Evolutionary conservation across 2,113 vertebrate genomes (phyloP), one percentile per base, ranked within the genome.

Genomic region (Rhinolophus ferrumequinum): DNA sequence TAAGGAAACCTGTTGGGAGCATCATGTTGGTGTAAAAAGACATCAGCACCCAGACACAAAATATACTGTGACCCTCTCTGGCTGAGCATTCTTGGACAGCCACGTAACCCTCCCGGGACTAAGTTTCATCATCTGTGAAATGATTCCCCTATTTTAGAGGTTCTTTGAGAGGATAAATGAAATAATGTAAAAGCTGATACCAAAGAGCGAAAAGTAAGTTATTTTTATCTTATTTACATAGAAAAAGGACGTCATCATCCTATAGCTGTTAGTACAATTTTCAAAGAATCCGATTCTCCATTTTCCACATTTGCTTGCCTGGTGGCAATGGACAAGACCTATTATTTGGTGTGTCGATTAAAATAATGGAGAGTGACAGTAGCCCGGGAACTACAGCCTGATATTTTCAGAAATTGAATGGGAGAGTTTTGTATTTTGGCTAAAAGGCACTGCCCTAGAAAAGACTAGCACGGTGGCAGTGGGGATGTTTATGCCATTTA

Each of bases 401-500:
- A n/a, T 76, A 66, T 52, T 88, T 94, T 82, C 24, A 44, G 67
- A 96, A 80, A 69, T 33, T 19, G 35, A 69, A 54, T 66, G 91
- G 76, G 77, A 84, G 60, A 8, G 54, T 82, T 72, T 79, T 86
- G 73, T n/a, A 18, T 64, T 87, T 87, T 60, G 82, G 35, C 67
- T 93, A 22, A 75, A 70, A 96, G 52, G 28, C 87, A 35, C 9
- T 22, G 41, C 50, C 56, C 66, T 82, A 35, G 88, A 54, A 82
- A 83, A 93, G 47, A n/a, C 9, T 0, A 30, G 33, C 19, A 5
- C 10, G 6, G 52, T 33, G 54, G n/a, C 54, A 1, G 3, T 1
- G 72, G 35, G 18, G 50, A 22, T 75, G 30, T 67, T 79, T 6
- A 8, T 11, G 30, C 62, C 47, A 15, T 33, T 85, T 26, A 41